phyloP scores from a whole-genome alignment of 2,888 invertebrate species.

The Aporophyla lueneburgensis region DNA sequence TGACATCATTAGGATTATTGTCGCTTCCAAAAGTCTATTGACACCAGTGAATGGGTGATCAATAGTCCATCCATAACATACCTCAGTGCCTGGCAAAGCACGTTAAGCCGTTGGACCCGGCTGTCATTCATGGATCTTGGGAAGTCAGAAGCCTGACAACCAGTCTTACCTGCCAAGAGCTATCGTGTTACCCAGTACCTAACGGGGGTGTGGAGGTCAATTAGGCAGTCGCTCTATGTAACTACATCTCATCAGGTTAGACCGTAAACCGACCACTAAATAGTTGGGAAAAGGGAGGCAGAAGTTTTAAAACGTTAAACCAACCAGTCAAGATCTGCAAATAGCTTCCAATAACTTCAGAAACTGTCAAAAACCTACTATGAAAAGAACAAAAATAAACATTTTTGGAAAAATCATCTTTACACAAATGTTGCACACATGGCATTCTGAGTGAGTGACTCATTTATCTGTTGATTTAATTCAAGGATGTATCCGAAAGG shows the following conservation, averaged over 20 bases:
- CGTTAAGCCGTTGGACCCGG: too few relatives aligned
- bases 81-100: too few relatives aligned
- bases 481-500: slow-evolving; percentile 41
- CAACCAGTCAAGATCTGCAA: background rate
- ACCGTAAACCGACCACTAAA: too few relatives aligned
- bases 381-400: background rate
- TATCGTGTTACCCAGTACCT: too few relatives aligned
- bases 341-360: background rate
- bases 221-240: too few relatives aligned
- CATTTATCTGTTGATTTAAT: slow-evolving; percentile 30
- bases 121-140: too few relatives aligned
- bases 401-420: background rate
- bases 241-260: too few relatives aligned
- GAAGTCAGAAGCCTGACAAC: too few relatives aligned
- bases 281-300: too few relatives aligned
- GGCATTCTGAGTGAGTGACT: slow-evolving; percentile 24
- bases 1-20: slow-evolving; percentile 1
- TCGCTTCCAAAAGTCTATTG: background rate
- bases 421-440: background rate
- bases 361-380: background rate
- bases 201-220: too few relatives aligned
- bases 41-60: background rate
- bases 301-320: background rate
- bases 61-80: too few relatives aligned
- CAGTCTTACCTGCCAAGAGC: too few relatives aligned